phyloP scores from a whole-genome alignment of 2,113 vertebrate species.

The Perognathus longimembris region DNA sequence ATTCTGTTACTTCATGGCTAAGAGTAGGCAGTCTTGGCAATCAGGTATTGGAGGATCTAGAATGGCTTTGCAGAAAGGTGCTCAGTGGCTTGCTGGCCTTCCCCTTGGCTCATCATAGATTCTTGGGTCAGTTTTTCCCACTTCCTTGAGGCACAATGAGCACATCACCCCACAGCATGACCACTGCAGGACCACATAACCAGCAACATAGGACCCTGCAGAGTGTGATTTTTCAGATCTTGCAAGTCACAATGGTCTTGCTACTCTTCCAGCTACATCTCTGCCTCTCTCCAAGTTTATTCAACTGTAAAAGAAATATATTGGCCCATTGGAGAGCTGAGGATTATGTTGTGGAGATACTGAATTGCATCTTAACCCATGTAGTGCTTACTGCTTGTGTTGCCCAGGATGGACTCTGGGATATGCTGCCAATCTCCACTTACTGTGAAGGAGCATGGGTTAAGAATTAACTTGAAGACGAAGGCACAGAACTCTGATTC shows the following conservation, averaged over 20 bases:
- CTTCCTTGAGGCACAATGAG: background rate
- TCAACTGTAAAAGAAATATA: background rate
- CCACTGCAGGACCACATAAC: background rate
- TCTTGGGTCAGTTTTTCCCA: background rate
- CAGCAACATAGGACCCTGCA: too few species aligned
- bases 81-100: background rate
- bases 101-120: background rate
- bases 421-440: background rate
- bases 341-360: background rate
- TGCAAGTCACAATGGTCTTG: background rate
- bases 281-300: background rate
- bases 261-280: background rate
- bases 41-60: background rate
- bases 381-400: background rate
- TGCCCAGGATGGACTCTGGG: background rate
- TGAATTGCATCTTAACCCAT: background rate
- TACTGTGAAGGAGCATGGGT: background rate
- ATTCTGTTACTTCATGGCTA: background rate
- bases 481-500: background rate
- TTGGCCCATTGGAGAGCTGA: background rate
- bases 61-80: background rate
- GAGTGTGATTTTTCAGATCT: background rate
- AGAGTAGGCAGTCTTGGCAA: background rate
- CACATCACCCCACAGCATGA: background rate
- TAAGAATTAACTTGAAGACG: constrained; percentile 15